Conservation (phyloP, 2,888 invertebrate genomes). For the Ernsta delagoae region DNA sequence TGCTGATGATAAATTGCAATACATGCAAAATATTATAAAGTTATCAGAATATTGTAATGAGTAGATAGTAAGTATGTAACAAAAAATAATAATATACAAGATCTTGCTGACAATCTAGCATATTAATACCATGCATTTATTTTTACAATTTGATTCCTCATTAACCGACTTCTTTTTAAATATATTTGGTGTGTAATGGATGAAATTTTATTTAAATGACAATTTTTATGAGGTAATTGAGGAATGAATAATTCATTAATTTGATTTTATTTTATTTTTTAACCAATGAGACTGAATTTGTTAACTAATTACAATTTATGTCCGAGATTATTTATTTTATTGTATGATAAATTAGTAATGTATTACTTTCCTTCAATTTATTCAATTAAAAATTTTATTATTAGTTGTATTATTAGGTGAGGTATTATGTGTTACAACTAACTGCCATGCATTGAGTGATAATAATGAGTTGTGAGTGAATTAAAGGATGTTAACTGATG, state of each 20-base stretch:
- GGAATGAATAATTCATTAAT: conserved; percentile 53
- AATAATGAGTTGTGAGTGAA: conserved; percentile 22
- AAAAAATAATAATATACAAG: too few species aligned
- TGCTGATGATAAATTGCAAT: neutral
- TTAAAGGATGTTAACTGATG: neutral
- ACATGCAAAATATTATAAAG: conserved; percentile 37
- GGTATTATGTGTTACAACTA: conserved; percentile 34
- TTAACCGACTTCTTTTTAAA: too few species aligned
- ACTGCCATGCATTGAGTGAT: conserved; percentile 46
- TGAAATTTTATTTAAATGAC: conserved; percentile 32
- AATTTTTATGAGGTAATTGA: conserved; percentile 43
- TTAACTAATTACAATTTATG: conserved; percentile 67
- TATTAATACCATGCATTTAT: conserved; percentile 56
- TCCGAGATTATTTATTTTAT: conserved; percentile 77
- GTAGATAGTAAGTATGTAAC: conserved; percentile 36
- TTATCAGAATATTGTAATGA: conserved; percentile 42
- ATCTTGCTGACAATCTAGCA: too few species aligned
- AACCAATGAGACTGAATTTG: conserved; percentile 83
- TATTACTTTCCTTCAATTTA: conserved; percentile 48
- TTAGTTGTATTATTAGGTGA: conserved; percentile 31
- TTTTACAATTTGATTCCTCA: conserved; percentile 46
- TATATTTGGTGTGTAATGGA: conserved; percentile 9
- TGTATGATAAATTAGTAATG: conserved; percentile 47
- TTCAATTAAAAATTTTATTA: conserved; percentile 46
- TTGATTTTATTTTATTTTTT: too few species aligned